These are phyloP conservation scores for Drosophila pachea DNA, from an alignment of 1,140 invertebrate species.

Conservation along the genomic window DNA sequence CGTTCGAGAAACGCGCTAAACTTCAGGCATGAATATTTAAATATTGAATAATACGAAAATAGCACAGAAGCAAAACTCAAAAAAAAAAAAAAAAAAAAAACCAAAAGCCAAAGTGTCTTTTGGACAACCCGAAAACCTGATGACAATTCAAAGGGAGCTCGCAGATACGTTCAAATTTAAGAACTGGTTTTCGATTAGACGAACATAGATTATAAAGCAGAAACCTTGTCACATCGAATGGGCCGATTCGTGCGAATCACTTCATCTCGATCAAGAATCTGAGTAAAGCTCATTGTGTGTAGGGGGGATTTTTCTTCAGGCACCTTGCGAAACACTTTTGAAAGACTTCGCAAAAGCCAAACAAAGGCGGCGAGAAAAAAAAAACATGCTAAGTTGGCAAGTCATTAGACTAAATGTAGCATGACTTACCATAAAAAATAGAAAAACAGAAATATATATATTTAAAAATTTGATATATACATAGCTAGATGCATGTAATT, in stretches of 20 bases:
- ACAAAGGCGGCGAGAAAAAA: slow-evolving; percentile 37
- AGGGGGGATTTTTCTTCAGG: slow-evolving; percentile 26
- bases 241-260: slow-evolving; percentile 45
- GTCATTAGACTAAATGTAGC: slow-evolving; percentile 72
- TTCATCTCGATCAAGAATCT: slow-evolving; percentile 27
- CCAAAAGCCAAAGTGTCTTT: not conserved
- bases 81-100: not conserved
- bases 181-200: slow-evolving; percentile 45
- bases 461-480: slow-evolving; percentile 12
- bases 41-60: slow-evolving; percentile 45
- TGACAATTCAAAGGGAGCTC: slow-evolving; percentile 38
- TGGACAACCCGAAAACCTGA: slow-evolving; percentile 21
- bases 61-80: slow-evolving; percentile 5
- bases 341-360: slow-evolving; percentile 22
- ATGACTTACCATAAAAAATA: slow-evolving; percentile 61
- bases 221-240: not conserved
- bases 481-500: slow-evolving; percentile 26
- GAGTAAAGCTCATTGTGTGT: slow-evolving; percentile 8
- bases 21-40: slow-evolving; percentile 43
- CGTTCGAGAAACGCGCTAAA: slow-evolving; percentile 10
- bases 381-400: slow-evolving; percentile 50
- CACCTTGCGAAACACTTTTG: slow-evolving; percentile 46
- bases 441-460: not conserved
- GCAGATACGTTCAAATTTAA: slow-evolving; percentile 35
- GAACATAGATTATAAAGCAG: too few species aligned